Percentiles rank a stretch among this genome's conserved stretches.
Conservation (phyloP, 1,140 invertebrate species). For the Microplitis demolitor region DNA sequence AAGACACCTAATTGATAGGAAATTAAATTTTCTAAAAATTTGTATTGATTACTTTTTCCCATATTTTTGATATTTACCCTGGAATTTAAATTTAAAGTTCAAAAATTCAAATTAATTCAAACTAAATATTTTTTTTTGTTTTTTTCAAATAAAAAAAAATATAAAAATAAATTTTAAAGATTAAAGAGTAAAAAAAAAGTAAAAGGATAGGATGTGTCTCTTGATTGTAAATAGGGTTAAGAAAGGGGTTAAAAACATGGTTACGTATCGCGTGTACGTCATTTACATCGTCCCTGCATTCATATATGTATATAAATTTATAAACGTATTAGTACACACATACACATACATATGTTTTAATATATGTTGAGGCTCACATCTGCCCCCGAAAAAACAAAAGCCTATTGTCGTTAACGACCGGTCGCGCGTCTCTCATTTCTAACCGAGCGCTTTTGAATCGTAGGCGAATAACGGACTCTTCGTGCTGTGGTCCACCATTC, state of each 20-base stretch:
- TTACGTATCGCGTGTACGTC: background rate
- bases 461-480: slow-evolving; percentile 60
- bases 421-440: slow-evolving; percentile 63
- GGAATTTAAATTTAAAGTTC: too few relatives aligned
- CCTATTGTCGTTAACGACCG: slow-evolving; percentile 63
- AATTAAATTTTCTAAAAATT: too few relatives aligned
- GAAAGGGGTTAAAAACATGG: background rate
- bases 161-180: background rate
- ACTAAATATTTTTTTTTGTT: too few relatives aligned
- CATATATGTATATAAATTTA: too few relatives aligned
- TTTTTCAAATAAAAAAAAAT: too few relatives aligned
- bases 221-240: too few relatives aligned
- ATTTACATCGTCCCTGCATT: background rate
- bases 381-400: slow-evolving; percentile 64
- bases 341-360: background rate
- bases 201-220: too few relatives aligned
- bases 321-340: too few relatives aligned
- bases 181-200: background rate
- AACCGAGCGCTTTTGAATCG: slow-evolving; percentile 62
- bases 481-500: background rate
- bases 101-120: too few relatives aligned
- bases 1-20: too few relatives aligned
- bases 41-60: too few relatives aligned
- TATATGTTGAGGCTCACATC: slow-evolving; percentile 51
- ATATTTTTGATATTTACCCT: too few relatives aligned